A percentile compares a stretch with the other conserved stretches of the same genome.
phyloP scores from a whole-genome alignment of 2,888 invertebrate species.

The Caenorhabditis uteleia region DNA sequence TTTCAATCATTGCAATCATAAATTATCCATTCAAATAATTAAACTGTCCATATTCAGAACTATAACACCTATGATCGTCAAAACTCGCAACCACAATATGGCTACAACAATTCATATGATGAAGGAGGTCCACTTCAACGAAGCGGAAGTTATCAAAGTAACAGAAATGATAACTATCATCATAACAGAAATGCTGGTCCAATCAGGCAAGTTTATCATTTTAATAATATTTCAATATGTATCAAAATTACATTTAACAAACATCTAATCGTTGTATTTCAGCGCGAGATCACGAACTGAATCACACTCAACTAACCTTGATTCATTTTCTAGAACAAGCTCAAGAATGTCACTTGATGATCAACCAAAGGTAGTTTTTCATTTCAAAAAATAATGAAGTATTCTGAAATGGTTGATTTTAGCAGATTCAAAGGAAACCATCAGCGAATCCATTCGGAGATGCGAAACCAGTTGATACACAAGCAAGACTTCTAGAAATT shows the following conservation, averaged over 20 bases:
- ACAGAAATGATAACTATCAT: conserved; percentile 7
- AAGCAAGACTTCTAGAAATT: conserved; percentile 25
- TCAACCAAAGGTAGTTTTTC: not conserved
- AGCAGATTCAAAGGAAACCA: conserved; percentile 2
- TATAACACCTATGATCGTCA: conserved; percentile 18
- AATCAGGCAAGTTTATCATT: too few relatives aligned
- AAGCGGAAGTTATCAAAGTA: conserved; percentile 30
- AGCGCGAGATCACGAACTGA: conserved; percentile 26
- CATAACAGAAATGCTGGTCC: conserved; percentile 7
- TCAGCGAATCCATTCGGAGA: conserved; percentile 40
- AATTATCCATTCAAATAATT: not conserved
- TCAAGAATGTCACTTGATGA: conserved; percentile 20
- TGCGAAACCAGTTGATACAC: conserved; percentile 41
- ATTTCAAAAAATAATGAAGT: too few relatives aligned
- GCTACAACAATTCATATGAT: conserved; percentile 5
- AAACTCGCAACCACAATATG: conserved; percentile 13
- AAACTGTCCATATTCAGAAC: not conserved
- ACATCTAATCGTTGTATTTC: conserved; percentile 1
- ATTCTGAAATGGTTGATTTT: not conserved
- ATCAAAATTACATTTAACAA: not conserved
- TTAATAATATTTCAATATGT: too few relatives aligned
- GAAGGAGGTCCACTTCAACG: conserved; percentile 23
- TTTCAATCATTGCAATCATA: not conserved
- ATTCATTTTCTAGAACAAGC: conserved; percentile 21
- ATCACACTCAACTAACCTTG: conserved; percentile 20